Evolutionary conservation across 2,113 vertebrate genomes (phyloP), one percentile per base, ranked within the genome.

Genomic region (Solea senegalensis): DNA sequence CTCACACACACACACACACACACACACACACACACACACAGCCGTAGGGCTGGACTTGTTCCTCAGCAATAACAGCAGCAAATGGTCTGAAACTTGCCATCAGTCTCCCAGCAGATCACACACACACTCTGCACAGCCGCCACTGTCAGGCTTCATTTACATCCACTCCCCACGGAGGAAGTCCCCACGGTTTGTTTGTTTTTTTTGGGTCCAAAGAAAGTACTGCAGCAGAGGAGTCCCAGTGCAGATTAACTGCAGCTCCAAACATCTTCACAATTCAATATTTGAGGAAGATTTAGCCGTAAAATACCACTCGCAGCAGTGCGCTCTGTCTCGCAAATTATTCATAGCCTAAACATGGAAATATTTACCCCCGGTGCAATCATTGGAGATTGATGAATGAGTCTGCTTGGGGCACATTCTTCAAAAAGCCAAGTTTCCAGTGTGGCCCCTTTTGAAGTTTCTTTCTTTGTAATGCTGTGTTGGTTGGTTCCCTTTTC

Each of bases 51-150:
- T 16, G 26, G 67, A 67, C 69, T 81, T 8, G 16, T 45, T 86
- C 39, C 65, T 76, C 7, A 69, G 67, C 62, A 82, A 78, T 71
- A 84, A 81, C 80, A 15, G 77, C 56, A 56, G 63, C 69, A 88
- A 90, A 88, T 87, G 81, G 71, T 44, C 81, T 73, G 65, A 76
- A 87, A 90, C 84, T 72, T 56, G 67, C 79, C 81, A 56, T 77
- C 77, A 52, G 62, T 86, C 74, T 87, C 64, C 59, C 58, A 15
- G 53, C 53, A 84, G 86, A 83, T 84, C 71, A 74, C 74, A 81
- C 76, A 79, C 76, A 69, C 74, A 34, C 60, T 43, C 43, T 3
- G 0, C 65, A 26, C 78, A 34, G 62, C 57, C 58, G n/a, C 72
- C 15, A 41, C 56, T 61, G 73, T 81, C 80, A 79, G 62, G 80